These are phyloP conservation scores for Paratrypauchen microcephalus DNA, from an alignment of 2,797 vertebrate genomes.

Conservation along the genomic window DNA sequence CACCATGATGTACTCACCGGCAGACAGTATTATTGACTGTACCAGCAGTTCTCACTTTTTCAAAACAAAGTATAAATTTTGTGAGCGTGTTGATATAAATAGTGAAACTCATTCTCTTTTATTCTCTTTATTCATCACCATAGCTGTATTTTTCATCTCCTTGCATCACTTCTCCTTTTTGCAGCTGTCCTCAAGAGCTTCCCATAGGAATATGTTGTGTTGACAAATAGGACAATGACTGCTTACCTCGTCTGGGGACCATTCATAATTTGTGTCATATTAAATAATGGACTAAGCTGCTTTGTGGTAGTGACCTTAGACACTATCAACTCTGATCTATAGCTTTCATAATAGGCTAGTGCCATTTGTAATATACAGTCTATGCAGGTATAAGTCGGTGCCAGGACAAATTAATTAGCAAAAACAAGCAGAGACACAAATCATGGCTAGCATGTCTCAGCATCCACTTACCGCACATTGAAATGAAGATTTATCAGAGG, in stretches of 20 bases:
- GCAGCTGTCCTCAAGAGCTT: constrained; percentile 12
- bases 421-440: constrained; percentile 45
- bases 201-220: constrained; percentile 23
- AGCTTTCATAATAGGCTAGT: constrained; percentile 33
- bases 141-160: constrained; percentile 23
- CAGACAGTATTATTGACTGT: too few relatives aligned
- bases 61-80: background rate
- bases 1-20: too few relatives aligned
- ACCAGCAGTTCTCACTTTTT: background rate
- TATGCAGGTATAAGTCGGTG: constrained; percentile 26
- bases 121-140: constrained; percentile 25
- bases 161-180: constrained; percentile 45
- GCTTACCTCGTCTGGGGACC: constrained; percentile 4
- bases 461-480: background rate
- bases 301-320: constrained; percentile 17
- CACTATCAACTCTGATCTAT: constrained; percentile 40
- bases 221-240: constrained; percentile 31
- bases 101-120: constrained; percentile 6
- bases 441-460: constrained; percentile 23
- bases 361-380: constrained; percentile 23
- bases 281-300: background rate
- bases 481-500: constrained; percentile 23
- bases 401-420: constrained; percentile 45
- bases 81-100: constrained; percentile 1
- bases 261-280: constrained; percentile 18